Conservation (phyloP, 2,113 vertebrate genomes). For the Porphyrio hochstetteri region DNA sequence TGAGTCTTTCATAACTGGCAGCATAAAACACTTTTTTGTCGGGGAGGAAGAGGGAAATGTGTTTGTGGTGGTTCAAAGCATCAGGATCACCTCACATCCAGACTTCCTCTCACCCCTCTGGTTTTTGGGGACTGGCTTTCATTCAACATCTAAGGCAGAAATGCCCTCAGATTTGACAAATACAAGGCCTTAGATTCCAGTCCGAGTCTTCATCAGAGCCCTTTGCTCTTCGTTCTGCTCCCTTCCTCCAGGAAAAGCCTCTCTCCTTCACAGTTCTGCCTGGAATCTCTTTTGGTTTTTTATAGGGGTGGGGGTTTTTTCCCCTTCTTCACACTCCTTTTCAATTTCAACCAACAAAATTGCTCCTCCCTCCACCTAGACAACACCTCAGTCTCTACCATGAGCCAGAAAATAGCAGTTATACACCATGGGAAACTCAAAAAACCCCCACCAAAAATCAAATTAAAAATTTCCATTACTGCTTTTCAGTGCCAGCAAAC, state of each 20-base stretch:
- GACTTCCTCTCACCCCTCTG: not conserved
- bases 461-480: not conserved
- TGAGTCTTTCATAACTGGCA: not conserved
- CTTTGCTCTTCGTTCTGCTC: not conserved
- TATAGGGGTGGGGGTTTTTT: too few relatives aligned
- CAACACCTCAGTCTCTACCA: not conserved
- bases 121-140: not conserved
- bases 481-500: not conserved
- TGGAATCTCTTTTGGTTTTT: not conserved
- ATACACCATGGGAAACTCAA: not conserved
- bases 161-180: not conserved
- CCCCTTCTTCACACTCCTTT: not conserved
- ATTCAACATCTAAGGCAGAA: rapidly evolving
- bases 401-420: not conserved
- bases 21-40: not conserved
- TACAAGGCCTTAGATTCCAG: not conserved
- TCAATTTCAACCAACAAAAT: not conserved
- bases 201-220: rapidly evolving
- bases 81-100: not conserved
- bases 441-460: too few relatives aligned
- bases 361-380: not conserved
- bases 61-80: not conserved
- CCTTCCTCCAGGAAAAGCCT: not conserved
- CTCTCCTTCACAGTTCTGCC: not conserved
- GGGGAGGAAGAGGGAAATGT: not conserved